Evolutionary conservation across 2,888 invertebrate species (phyloP), one percentile per base, ranked within the genome.

Genomic region (Melinaea menophilus): DNA sequence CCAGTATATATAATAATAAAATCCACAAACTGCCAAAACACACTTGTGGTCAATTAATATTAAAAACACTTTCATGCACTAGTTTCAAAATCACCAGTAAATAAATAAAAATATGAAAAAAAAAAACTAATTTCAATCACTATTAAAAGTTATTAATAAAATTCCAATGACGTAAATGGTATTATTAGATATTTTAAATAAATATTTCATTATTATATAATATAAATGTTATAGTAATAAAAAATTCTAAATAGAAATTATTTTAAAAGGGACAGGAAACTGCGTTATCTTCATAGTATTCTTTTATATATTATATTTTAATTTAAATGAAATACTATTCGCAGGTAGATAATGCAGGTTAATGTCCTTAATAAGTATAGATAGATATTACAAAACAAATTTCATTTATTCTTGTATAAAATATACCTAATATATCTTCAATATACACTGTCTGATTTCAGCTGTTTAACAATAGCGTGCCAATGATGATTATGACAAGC

Each of bases 11-110:
- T 41, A 9, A 55, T 68, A 66, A 61, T 68, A 67, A 67, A 66
- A 66, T 69, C 70, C 63, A 69, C 69, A 63, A 73, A 74, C 73
- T 75, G 75, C 73, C 73, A 72, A 70, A 72, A 11, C 64, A 69
- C 64, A 71, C 66, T 66, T 65, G 72, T 70, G 69, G 73, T 74
- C 70, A 75, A 74, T 73, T 74, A 72, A 65, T 59, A 64, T 59
- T 58, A 59, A 61, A 60, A 64, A 62, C 59, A 65, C 45, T 45
- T 65, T 62, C 46, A 56, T 55, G 64, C 67, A 67, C 67, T 67
- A 62, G 67, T 67, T 67, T 65, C 56, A 60, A 11, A 59, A 61
- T 65, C 67, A 67, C 67, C 51, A 31, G 48, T 41, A 57, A 34
- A 57, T 54, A 54, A 12, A 22, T 34, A 55, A 33, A 55, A 56